A percentile compares a stretch with the other conserved stretches of the same genome.
Conservation (phyloP, 2,797 vertebrate genomes). For the Orientallactaga sibirica region DNA sequence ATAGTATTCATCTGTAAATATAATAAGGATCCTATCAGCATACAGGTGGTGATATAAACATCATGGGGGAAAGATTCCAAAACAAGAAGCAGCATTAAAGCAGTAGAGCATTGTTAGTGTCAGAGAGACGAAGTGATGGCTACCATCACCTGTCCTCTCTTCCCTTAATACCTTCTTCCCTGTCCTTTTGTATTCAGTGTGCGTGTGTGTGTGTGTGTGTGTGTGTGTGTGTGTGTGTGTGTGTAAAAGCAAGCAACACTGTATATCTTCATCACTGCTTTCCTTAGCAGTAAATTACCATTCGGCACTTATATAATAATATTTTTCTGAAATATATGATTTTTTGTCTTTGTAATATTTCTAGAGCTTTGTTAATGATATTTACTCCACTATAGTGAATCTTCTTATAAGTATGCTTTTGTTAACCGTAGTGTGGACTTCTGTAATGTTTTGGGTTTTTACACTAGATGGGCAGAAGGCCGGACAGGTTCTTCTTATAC, state of each 20-base stretch:
- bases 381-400: neutral
- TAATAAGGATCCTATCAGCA: neutral
- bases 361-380: neutral
- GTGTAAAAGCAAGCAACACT: neutral
- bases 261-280: neutral
- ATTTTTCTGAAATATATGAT: neutral
- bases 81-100: neutral
- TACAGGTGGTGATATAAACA: neutral
- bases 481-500: neutral
- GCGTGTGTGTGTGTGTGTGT: neutral
- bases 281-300: neutral
- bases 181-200: neutral
- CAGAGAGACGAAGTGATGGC: neutral
- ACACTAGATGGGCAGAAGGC: neutral
- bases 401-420: neutral
- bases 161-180: neutral
- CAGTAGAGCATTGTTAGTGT: neutral
- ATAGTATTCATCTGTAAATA: conserved; percentile 33
- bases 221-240: no score
- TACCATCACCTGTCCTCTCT: neutral
- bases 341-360: neutral
- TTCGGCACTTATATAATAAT: neutral
- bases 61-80: conserved; percentile 9
- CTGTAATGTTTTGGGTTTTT: neutral
- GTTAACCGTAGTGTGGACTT: neutral